phyloP scores from a whole-genome alignment of 2,888 invertebrate genomes.

The Lithosia quadra region DNA sequence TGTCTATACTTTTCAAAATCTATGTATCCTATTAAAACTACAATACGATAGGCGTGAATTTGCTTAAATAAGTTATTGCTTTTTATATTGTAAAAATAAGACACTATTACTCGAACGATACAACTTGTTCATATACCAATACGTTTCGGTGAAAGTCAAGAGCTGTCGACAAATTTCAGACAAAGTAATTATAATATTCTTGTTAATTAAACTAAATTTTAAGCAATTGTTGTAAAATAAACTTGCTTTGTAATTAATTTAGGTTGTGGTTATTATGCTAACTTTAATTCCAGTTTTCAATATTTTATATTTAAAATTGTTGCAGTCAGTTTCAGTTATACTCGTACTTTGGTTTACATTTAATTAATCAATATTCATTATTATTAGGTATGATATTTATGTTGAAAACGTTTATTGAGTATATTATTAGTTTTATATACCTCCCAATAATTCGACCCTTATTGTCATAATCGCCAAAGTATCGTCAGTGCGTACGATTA shows the following conservation, averaged over 20 bases:
- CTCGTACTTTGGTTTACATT: neutral
- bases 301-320: neutral
- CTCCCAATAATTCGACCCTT: too few relatives aligned
- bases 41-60: conserved; percentile 14
- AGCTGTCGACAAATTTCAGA: neutral
- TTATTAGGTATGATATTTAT: neutral
- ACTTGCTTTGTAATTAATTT: neutral
- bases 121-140: neutral
- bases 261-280: neutral
- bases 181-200: neutral
- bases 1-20: neutral
- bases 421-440: too few relatives aligned
- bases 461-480: too few relatives aligned
- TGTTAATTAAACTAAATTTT: neutral
- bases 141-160: neutral
- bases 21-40: conserved; percentile 1
- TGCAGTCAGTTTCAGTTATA: neutral
- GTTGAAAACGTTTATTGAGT: neutral
- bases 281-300: neutral
- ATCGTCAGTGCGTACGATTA: neutral
- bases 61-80: neutral
- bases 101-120: neutral
- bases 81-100: neutral
- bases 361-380: neutral
- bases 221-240: too few relatives aligned